These are phyloP conservation scores for Meandrusa payeni DNA, from an alignment of 2,888 invertebrate species.

Conservation along the genomic window DNA sequence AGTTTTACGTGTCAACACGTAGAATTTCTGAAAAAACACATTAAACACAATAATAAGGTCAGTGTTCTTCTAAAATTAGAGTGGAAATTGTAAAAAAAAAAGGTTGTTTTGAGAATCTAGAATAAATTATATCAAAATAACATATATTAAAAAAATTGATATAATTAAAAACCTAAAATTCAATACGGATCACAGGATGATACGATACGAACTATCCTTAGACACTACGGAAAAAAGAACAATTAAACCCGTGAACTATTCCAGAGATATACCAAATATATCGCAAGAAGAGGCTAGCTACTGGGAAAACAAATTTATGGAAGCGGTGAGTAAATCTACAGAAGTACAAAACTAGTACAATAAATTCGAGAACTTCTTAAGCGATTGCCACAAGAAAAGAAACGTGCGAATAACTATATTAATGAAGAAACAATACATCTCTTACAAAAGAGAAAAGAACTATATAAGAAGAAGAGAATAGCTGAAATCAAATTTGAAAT, in stretches of 20 bases:
- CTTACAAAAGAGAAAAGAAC: constrained; percentile 2
- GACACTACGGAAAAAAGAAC: neutral
- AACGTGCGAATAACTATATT: neutral
- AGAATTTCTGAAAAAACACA: too few relatives aligned
- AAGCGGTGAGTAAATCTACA: neutral
- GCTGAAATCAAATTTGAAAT: constrained; percentile 13
- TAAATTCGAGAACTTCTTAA: too few relatives aligned
- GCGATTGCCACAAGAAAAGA: too few relatives aligned
- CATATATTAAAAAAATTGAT: neutral
- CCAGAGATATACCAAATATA: neutral
- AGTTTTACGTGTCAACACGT: too few relatives aligned
- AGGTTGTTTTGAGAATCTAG: too few relatives aligned
- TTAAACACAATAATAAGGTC: too few relatives aligned
- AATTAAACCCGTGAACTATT: neutral
- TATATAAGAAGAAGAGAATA: constrained; percentile 18
- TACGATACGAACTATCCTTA: neutral
- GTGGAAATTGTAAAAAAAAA: too few relatives aligned
- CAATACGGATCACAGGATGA: constrained; percentile 1
- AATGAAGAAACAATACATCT: neutral
- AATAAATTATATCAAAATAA: too few relatives aligned
- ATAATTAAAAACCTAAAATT: constrained; percentile 5
- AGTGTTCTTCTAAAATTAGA: too few relatives aligned
- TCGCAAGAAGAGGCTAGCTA: neutral
- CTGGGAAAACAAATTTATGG: constrained; percentile 1
- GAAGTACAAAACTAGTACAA: neutral